phyloP scores from a whole-genome alignment of 1,140 invertebrate genomes.

The Drosophila ohnishii region DNA sequence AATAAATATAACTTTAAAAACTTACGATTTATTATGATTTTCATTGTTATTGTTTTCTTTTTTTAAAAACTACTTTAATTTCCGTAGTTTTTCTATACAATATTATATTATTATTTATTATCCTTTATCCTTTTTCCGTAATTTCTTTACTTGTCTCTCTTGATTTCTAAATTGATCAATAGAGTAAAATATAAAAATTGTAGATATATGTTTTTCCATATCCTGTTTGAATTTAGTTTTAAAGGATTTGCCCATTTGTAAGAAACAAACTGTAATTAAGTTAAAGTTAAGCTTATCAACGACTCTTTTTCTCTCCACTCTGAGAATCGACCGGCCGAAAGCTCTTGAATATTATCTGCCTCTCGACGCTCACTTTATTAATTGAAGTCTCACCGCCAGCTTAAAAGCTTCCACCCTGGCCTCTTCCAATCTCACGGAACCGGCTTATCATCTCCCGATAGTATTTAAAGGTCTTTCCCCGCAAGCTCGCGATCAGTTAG shows the following conservation, averaged over 20 bases:
- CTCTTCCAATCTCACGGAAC: conserved; percentile 8
- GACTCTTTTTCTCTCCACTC: not conserved
- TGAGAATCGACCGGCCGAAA: conserved; percentile 1
- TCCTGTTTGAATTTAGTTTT: not conserved
- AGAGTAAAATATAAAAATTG: no score
- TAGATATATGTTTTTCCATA: not conserved
- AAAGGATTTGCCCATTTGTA: not conserved
- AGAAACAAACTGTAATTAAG: not conserved
- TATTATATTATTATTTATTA: no score
- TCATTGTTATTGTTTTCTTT: no score
- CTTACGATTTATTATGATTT: not conserved
- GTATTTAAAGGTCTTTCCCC: conserved; percentile 38
- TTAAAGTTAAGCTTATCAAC: no score
- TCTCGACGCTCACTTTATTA: not conserved
- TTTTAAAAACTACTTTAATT: no score
- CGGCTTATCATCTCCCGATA: conserved; percentile 22
- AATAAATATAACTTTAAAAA: not conserved
- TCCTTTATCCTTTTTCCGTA: rapidly evolving
- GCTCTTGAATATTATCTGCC: conserved; percentile 1
- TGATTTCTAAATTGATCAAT: not conserved
- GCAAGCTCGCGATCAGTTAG: conserved; percentile 15
- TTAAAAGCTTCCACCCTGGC: conserved; percentile 15
- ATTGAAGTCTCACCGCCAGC: not conserved
- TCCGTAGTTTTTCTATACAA: no score
- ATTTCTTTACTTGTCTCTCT: not conserved